Conservation (phyloP, 2,888 invertebrate species). For the Eupithecia dodoneata region DNA sequence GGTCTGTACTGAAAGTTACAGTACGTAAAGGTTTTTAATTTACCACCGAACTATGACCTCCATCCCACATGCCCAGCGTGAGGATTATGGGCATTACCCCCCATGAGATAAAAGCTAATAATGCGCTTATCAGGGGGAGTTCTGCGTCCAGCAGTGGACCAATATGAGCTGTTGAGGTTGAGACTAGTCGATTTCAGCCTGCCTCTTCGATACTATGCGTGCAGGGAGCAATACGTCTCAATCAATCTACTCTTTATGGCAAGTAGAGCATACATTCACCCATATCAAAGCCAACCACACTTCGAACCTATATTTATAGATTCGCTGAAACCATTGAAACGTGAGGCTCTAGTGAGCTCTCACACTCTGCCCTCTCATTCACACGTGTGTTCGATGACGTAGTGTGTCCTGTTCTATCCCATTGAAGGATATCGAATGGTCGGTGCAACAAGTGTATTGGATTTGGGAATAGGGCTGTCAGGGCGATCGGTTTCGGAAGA, state of each 20-base stretch:
- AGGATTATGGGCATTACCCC: too few species aligned
- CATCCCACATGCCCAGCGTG: too few species aligned
- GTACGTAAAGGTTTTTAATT: too few species aligned
- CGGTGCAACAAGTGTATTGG: conserved; percentile 82
- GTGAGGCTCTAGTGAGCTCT: conserved; percentile 77
- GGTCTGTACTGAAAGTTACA: too few species aligned
- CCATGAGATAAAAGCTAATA: too few species aligned
- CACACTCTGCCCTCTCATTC: conserved; percentile 62
- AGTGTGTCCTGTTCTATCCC: conserved; percentile 62
- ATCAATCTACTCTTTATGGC: neutral
- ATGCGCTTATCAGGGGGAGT: too few species aligned
- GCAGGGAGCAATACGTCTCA: neutral
- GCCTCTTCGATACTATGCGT: neutral
- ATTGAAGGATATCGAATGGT: conserved; percentile 84
- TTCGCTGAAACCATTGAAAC: conserved; percentile 77
- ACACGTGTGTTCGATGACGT: conserved; percentile 39
- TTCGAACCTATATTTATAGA: conserved; percentile 80
- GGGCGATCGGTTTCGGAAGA: conserved; percentile 64
- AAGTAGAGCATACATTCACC: conserved; percentile 62
- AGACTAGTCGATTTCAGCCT: too few species aligned
- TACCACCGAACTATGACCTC: too few species aligned
- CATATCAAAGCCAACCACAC: conserved; percentile 55
- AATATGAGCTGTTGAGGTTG: too few species aligned
- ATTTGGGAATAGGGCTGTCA: conserved; percentile 74
- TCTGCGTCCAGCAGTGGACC: too few species aligned